phyloP scores from a whole-genome alignment of 2,797 vertebrate species.

The Crocodylus rhombifer region DNA sequence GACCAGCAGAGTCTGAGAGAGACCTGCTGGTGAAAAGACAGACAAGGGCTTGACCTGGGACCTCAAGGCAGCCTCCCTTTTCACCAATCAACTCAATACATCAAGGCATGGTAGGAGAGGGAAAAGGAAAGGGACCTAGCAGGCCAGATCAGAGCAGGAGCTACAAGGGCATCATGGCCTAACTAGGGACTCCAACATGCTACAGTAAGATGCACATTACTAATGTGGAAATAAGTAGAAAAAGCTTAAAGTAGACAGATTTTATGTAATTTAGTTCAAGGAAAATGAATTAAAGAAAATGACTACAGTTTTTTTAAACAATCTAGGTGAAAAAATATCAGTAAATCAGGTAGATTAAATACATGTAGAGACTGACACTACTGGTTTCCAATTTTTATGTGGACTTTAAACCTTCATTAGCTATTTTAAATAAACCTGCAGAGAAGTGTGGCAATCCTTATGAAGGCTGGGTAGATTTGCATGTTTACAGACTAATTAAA shows the following conservation, averaged over 20 bases:
- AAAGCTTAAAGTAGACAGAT: background rate
- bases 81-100: too few species aligned
- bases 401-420: background rate
- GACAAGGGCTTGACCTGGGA: too few species aligned
- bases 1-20: too few species aligned
- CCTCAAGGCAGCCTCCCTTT: too few species aligned
- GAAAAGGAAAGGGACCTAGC: too few species aligned
- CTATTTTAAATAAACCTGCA: slow-evolving; percentile 30
- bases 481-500: too few species aligned
- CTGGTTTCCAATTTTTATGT: background rate
- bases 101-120: too few species aligned
- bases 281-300: background rate
- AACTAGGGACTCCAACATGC: too few species aligned
- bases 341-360: background rate
- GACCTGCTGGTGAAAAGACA: too few species aligned
- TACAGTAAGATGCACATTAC: background rate
- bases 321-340: background rate
- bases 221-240: background rate
- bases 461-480: background rate
- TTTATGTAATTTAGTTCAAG: background rate
- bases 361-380: background rate
- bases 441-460: slow-evolving; percentile 24
- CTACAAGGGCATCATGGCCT: too few species aligned
- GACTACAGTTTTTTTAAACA: background rate
- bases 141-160: too few species aligned